Percentiles rank a stretch among this genome's conserved stretches.
phyloP scores from a whole-genome alignment of 2,888 invertebrate species.

The Athalia cordata region DNA sequence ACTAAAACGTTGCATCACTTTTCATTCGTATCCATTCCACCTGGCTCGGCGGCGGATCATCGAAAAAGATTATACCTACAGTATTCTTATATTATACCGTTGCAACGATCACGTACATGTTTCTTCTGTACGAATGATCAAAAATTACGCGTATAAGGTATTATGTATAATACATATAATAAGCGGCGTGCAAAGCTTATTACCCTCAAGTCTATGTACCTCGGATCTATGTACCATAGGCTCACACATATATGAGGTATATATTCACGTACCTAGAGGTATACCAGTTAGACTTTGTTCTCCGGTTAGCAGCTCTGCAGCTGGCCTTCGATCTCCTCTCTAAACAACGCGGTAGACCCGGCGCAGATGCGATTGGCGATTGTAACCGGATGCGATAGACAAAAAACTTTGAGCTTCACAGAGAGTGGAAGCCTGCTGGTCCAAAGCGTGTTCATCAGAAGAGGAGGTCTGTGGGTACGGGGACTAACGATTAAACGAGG shows the following conservation, averaged over 20 bases:
- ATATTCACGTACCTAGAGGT: no score
- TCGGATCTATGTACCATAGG: no score
- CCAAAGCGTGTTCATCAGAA: slow-evolving; percentile 13
- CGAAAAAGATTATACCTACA: neutral
- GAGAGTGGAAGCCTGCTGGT: slow-evolving; percentile 28
- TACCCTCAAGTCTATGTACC: neutral
- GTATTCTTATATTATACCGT: neutral
- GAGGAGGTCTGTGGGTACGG: neutral
- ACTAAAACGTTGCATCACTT: no score
- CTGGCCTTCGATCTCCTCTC: slow-evolving; percentile 44
- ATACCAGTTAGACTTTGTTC: slow-evolving; percentile 35
- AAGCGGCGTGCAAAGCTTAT: slow-evolving; percentile 4
- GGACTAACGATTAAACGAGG: slow-evolving; percentile 35
- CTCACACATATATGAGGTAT: no score
- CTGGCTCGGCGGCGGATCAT: no score
- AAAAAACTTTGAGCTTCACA: slow-evolving; percentile 37
- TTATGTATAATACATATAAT: neutral
- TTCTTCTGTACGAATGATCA: neutral
- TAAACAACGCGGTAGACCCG: slow-evolving; percentile 42
- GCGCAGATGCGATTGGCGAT: slow-evolving; percentile 43
- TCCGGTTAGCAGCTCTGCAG: slow-evolving; percentile 2
- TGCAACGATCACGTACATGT: neutral
- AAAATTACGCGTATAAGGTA: no score
- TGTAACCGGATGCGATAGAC: slow-evolving; percentile 45
- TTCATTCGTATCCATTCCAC: no score